Conservation (phyloP, 2,113 vertebrate species). For the Cebus imitator region DNA sequence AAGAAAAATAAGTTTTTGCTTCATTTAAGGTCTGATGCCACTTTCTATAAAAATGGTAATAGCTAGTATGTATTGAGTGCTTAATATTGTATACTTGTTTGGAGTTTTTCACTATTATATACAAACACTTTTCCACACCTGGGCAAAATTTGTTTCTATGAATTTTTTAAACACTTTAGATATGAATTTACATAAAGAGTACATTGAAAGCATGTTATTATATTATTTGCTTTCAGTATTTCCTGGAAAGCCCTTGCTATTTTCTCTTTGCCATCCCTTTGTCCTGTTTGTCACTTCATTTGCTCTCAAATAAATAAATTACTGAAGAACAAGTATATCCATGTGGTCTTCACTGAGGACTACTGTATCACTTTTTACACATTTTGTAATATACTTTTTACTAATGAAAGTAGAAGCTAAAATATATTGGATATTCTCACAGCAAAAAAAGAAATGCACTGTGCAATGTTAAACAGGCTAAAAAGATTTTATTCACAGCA, state of each 20-base stretch:
- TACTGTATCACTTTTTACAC: background rate
- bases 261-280: background rate
- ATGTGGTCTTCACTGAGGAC: background rate
- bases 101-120: background rate
- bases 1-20: background rate
- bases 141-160: background rate
- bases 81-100: background rate
- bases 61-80: background rate
- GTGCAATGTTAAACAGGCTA: background rate
- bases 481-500: background rate
- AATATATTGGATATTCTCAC: background rate
- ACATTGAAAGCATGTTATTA: background rate
- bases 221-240: background rate
- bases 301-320: background rate
- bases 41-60: background rate
- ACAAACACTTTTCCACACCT: background rate
- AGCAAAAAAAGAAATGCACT: background rate
- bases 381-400: background rate
- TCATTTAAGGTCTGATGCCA: background rate
- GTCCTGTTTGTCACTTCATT: background rate
- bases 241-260: background rate
- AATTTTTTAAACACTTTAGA: background rate
- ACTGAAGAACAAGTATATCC: background rate
- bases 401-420: background rate
- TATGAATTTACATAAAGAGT: background rate